Evolutionary conservation across 2,113 vertebrate genomes (phyloP), one percentile per base, ranked within the genome.

Genomic region (Protomyctophum bolini): DNA sequence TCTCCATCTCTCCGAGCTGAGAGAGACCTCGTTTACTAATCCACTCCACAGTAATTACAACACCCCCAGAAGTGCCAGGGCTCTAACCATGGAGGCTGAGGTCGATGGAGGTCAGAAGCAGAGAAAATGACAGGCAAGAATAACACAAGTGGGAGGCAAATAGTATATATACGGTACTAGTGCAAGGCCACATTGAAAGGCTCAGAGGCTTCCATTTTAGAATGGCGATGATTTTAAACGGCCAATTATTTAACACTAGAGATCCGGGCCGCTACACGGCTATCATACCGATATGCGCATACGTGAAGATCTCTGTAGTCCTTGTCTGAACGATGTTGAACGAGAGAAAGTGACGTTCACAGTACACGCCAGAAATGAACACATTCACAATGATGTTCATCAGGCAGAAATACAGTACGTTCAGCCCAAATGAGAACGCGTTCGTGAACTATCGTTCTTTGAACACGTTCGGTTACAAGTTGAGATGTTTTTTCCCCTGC

Each of bases 11-110:
- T 9, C 57, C 64, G 21, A 51, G 58, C 41, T 69, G 58, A 77
- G 45, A 51, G 2, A 65, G 70, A 73, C 67, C 57, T 69, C 10
- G 46, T 29, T 59, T 12, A 52, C 57, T 52, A 52, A 70, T 70
- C 61, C 75, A 65, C 67, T 76, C 50, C 10, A 21, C 12, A 51
- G 55, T 71, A 67, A 81, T 81, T 76, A 82, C 14, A 81, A 56
- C 68, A 46, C 11, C 54, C 28, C 57, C 62, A 70, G 10, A 72
- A 50, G 56, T 15, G 63, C 33, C 15, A 10, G 11, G 28, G 52
- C n/a, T 55, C 15, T 61, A 57, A 70, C 47, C 15, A 61, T 56
- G 63, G 29, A 57, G 50, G 29, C 56, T n/a, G 21, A 29, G 29
- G 11, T 10, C 50, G 54, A 54, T 3, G 28, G 45, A 55, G 58